Evolutionary conservation across 2,888 invertebrate genomes (phyloP).

Genomic region (Melolontha melolontha): DNA sequence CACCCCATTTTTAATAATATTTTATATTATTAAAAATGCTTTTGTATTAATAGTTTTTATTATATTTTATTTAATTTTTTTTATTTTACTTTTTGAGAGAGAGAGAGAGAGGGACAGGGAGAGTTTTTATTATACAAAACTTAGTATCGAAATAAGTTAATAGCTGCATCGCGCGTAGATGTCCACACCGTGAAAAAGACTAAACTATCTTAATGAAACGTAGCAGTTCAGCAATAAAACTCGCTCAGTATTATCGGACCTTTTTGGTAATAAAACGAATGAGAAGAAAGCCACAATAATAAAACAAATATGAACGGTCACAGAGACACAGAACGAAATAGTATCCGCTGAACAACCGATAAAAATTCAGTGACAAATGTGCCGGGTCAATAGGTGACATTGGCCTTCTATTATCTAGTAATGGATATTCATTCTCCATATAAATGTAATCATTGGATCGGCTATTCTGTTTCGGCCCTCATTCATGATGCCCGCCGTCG

Average conservation of each 20-base stretch:
- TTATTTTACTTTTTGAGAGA: no score
- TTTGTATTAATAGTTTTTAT: no score
- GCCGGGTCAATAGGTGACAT: slow-evolving; percentile 46
- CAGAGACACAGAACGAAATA: slow-evolving; percentile 10
- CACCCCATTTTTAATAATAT: no score
- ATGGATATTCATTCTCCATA: slow-evolving; percentile 51
- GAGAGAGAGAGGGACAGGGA: no score
- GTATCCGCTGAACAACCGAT: slow-evolving; percentile 27
- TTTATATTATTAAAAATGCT: no score
- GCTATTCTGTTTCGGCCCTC: slow-evolving; percentile 43
- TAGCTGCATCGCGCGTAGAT: slow-evolving; percentile 11
- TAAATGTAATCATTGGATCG: slow-evolving; percentile 51
- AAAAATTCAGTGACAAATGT: slow-evolving; percentile 45
- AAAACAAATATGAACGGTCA: slow-evolving; percentile 41
- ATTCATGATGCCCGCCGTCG: slow-evolving; percentile 1
- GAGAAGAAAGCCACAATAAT: slow-evolving; percentile 38
- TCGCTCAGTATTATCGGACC: slow-evolving; percentile 36
- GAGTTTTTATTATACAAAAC: not conserved
- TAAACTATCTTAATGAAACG: slow-evolving; percentile 47
- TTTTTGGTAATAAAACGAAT: slow-evolving; percentile 41
- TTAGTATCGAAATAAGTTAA: slow-evolving; percentile 10
- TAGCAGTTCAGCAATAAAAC: slow-evolving; percentile 50
- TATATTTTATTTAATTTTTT: no score
- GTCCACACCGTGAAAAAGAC: slow-evolving; percentile 14
- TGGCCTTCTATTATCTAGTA: slow-evolving; percentile 48